Conservation (phyloP, 2,113 vertebrate genomes). For the Vidua macroura region DNA sequence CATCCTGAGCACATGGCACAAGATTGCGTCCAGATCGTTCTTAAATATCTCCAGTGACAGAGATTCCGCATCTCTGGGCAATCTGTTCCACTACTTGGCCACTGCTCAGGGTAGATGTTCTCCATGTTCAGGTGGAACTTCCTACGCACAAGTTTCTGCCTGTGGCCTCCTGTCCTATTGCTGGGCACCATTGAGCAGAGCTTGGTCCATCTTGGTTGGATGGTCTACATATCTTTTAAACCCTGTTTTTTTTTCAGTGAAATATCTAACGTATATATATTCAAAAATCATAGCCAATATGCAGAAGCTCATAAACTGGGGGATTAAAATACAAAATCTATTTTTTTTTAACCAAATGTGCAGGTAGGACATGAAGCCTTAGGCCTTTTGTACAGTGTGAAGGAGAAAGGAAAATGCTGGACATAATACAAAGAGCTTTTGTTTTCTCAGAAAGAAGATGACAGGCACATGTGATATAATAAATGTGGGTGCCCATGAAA, state of each 20-base stretch:
- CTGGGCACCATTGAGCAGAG: neutral
- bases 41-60: neutral
- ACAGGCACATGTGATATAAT: neutral
- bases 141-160: neutral
- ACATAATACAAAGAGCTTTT: neutral
- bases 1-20: neutral
- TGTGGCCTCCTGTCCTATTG: rapidly evolving
- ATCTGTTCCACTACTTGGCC: neutral
- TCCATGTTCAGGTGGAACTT: neutral
- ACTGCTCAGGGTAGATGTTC: neutral
- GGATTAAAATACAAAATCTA: neutral
- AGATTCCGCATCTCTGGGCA: neutral
- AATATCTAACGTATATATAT: neutral
- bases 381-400: neutral
- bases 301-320: neutral
- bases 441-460: neutral
- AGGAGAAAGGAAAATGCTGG: neutral
- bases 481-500: neutral
- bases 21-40: neutral
- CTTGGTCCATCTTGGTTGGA: neutral
- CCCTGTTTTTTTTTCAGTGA: neutral
- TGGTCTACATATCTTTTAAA: neutral
- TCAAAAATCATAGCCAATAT: neutral
- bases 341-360: neutral
- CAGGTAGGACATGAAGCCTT: neutral